Percentiles rank a stretch among this genome's conserved stretches.
Conservation (phyloP, 2,113 vertebrate species). For the Chinchilla lanigera region DNA sequence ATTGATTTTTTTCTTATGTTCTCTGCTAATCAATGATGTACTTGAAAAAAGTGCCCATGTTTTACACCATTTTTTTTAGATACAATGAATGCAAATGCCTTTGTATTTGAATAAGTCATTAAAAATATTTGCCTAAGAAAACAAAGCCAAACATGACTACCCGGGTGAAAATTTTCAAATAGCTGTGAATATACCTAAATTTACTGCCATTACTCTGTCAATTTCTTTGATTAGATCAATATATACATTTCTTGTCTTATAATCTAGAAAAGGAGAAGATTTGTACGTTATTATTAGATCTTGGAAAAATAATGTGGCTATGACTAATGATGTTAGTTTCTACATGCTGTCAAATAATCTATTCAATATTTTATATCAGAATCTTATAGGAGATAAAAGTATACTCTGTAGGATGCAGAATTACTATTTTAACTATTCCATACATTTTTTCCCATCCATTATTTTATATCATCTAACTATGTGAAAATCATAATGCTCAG, state of each 20-base stretch:
- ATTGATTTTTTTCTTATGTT: background rate
- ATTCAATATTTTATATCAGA: slow-evolving; percentile 32
- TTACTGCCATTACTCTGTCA: background rate
- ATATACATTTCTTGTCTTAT: slow-evolving; percentile 17
- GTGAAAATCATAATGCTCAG: background rate
- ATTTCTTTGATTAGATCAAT: background rate
- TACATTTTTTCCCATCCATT: background rate
- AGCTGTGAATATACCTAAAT: slow-evolving; percentile 4
- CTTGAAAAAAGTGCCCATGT: background rate
- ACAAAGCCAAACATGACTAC: background rate
- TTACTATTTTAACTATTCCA: slow-evolving; percentile 37
- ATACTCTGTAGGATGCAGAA: background rate
- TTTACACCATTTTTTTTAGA: background rate
- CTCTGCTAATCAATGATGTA: background rate
- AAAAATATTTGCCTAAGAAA: slow-evolving; percentile 54
- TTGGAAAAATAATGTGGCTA: background rate
- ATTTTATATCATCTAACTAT: background rate
- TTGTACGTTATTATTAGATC: background rate
- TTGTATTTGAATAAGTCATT: background rate
- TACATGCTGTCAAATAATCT: slow-evolving; percentile 30
- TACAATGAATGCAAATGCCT: too few species aligned
- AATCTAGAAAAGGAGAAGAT: slow-evolving; percentile 39
- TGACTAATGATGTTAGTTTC: slow-evolving; percentile 23
- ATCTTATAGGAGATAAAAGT: background rate
- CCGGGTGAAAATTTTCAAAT: slow-evolving; percentile 13